Percentiles rank a stretch among this genome's conserved stretches.
phyloP scores from a whole-genome alignment of 1,140 invertebrate species.

The Trissolcus basalis region DNA sequence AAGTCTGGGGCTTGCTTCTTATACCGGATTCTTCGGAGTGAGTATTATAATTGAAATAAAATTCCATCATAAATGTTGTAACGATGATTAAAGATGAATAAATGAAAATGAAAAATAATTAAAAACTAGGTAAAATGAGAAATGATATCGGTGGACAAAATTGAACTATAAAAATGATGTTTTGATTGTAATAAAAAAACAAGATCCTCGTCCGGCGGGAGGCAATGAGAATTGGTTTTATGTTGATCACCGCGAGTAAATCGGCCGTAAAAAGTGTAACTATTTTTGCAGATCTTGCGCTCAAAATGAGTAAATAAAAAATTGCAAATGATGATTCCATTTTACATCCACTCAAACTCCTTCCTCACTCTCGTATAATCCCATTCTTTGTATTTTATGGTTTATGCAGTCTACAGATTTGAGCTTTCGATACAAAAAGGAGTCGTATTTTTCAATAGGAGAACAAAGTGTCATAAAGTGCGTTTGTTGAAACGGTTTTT shows the following conservation, averaged over 20 bases:
- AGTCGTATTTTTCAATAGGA: constrained; percentile 30
- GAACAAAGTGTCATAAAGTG: constrained; percentile 47
- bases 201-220: too few species aligned
- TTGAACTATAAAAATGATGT: too few species aligned
- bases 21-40: too few species aligned
- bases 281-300: constrained; percentile 8
- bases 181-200: background rate
- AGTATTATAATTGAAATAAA: too few species aligned
- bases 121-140: too few species aligned
- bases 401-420: constrained; percentile 39
- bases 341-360: constrained; percentile 35
- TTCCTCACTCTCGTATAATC: constrained; percentile 25
- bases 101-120: too few species aligned
- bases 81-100: too few species aligned
- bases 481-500: constrained; percentile 40
- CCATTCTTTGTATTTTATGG: constrained; percentile 39
- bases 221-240: background rate
- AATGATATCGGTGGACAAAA: too few species aligned
- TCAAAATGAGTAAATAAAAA: constrained; percentile 29
- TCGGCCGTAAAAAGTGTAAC: constrained; percentile 14
- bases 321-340: constrained; percentile 28
- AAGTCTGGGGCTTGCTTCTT: too few species aligned
- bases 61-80: too few species aligned
- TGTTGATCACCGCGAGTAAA: background rate
- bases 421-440: constrained; percentile 34